These are phyloP conservation scores for Takifugu ocellatus DNA, from an alignment of 2,797 vertebrate species.

Conservation along the genomic window DNA sequence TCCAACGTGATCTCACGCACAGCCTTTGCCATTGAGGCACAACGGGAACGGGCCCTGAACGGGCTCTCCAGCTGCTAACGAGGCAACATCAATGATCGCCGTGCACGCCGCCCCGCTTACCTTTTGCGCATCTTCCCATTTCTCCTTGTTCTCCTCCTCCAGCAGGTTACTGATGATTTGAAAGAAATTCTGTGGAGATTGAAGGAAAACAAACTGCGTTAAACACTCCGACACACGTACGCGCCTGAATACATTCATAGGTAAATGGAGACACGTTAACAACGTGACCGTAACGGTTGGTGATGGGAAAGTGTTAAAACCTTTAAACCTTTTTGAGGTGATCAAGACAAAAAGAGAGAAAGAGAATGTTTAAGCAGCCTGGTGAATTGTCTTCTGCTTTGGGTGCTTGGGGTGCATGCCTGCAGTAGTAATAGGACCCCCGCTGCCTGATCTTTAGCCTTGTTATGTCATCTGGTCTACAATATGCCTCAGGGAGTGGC, in stretches of 20 bases:
- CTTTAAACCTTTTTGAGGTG: slow-evolving; percentile 47
- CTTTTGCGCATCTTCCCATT: slow-evolving; percentile 98
- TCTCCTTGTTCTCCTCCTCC: slow-evolving; percentile 98
- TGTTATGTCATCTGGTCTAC: slow-evolving; percentile 73
- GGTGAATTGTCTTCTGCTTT: slow-evolving; percentile 56
- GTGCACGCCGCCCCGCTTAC: slow-evolving; percentile 71
- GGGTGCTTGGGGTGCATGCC: slow-evolving; percentile 59
- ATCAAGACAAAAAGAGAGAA: slow-evolving; percentile 46
- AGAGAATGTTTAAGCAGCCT: slow-evolving; percentile 66
- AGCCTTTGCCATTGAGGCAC: slow-evolving; percentile 15
- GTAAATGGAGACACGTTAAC: slow-evolving; percentile 24
- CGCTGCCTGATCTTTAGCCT: slow-evolving; percentile 71
- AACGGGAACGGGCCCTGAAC: slow-evolving; percentile 15
- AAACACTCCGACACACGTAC: slow-evolving; percentile 50
- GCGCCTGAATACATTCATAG: slow-evolving; percentile 5
- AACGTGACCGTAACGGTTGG: too few relatives aligned
- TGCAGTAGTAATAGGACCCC: slow-evolving; percentile 70
- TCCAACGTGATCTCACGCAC: slow-evolving; percentile 38
- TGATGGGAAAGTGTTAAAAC: slow-evolving; percentile 12
- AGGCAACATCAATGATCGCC: slow-evolving; percentile 48
- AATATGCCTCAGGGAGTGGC: slow-evolving; percentile 69
- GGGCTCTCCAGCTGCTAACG: slow-evolving; percentile 17
- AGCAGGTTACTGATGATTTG: slow-evolving; percentile 99
- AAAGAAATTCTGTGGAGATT: slow-evolving; percentile 91
- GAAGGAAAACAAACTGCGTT: slow-evolving; percentile 45